These are phyloP conservation scores for Drosophila pseudotakahashii DNA, from an alignment of 2,888 invertebrate species.

Conservation along the genomic window DNA sequence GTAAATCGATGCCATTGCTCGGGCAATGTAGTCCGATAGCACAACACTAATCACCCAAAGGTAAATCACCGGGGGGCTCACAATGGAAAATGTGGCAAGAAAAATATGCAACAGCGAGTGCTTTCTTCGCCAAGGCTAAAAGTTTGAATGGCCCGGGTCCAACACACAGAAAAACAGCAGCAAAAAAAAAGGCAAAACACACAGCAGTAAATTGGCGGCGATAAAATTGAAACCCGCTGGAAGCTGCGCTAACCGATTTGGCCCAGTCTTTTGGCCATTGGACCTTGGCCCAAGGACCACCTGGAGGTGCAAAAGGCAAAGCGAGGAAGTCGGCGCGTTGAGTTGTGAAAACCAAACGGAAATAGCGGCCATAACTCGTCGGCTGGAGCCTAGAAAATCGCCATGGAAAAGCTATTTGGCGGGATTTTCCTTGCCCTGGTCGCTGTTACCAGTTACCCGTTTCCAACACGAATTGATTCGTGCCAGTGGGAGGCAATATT, in stretches of 20 bases:
- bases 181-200: slow-evolving; percentile 9
- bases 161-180: not conserved
- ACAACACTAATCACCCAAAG: slow-evolving; percentile 54
- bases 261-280: not conserved
- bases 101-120: slow-evolving; percentile 17
- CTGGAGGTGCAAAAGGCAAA: slow-evolving; percentile 12
- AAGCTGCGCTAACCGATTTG: slow-evolving; percentile 41
- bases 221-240: slow-evolving; percentile 46
- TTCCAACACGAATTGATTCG: slow-evolving; percentile 23
- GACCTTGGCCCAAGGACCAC: slow-evolving; percentile 3
- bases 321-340: slow-evolving; percentile 42
- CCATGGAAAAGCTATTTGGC: slow-evolving; percentile 30
- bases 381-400: slow-evolving; percentile 31
- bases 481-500: slow-evolving; percentile 20
- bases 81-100: slow-evolving; percentile 28
- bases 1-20: not conserved
- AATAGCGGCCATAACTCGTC: slow-evolving; percentile 50
- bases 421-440: slow-evolving; percentile 4
- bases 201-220: slow-evolving; percentile 51
- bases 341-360: slow-evolving; percentile 54
- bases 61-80: slow-evolving; percentile 57
- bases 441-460: slow-evolving; percentile 7
- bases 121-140: slow-evolving; percentile 2
- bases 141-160: not conserved
- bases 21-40: slow-evolving; percentile 15